phyloP scores from a whole-genome alignment of 2,797 vertebrate species.

The Pseudomugil gertrudae region DNA sequence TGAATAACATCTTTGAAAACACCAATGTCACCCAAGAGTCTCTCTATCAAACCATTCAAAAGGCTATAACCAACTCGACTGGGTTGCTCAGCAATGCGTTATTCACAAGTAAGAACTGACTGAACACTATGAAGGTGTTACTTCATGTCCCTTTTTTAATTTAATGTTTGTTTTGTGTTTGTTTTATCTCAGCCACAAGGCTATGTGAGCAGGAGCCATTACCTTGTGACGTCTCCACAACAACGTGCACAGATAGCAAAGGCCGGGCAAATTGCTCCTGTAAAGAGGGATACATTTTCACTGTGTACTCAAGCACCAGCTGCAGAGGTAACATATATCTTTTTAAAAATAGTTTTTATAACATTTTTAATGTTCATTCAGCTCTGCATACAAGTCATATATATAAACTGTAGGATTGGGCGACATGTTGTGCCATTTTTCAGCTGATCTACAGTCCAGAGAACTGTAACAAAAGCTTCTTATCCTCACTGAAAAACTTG shows the following conservation, averaged over 20 bases:
- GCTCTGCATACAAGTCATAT: background rate
- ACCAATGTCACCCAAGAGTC: slow-evolving; percentile 29
- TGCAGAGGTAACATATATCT: slow-evolving; percentile 71
- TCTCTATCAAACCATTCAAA: background rate
- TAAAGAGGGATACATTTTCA: slow-evolving; percentile 57
- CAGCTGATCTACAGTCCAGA: slow-evolving; percentile 25
- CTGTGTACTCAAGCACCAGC: slow-evolving; percentile 57
- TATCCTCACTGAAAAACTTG: slow-evolving; percentile 28
- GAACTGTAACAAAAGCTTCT: slow-evolving; percentile 39
- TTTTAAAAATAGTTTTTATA: background rate
- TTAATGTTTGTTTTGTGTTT: background rate
- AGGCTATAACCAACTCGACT: background rate
- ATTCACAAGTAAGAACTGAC: slow-evolving; percentile 51
- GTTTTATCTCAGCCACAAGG: slow-evolving; percentile 16
- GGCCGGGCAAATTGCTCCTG: slow-evolving; percentile 68
- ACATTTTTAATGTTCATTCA: background rate
- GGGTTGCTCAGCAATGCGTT: slow-evolving; percentile 27
- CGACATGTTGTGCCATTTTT: slow-evolving; percentile 21
- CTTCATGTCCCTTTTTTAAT: background rate
- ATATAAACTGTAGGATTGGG: slow-evolving; percentile 7
- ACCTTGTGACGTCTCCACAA: slow-evolving; percentile 65
- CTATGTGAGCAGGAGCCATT: slow-evolving; percentile 42
- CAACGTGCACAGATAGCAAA: background rate
- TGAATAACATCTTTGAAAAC: slow-evolving; percentile 76
- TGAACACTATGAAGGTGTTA: background rate